Percentiles rank a stretch among this genome's conserved stretches.
These are phyloP conservation scores for Drosophila emarginata DNA, from an alignment of 2,888 invertebrate species.

Conservation along the genomic window DNA sequence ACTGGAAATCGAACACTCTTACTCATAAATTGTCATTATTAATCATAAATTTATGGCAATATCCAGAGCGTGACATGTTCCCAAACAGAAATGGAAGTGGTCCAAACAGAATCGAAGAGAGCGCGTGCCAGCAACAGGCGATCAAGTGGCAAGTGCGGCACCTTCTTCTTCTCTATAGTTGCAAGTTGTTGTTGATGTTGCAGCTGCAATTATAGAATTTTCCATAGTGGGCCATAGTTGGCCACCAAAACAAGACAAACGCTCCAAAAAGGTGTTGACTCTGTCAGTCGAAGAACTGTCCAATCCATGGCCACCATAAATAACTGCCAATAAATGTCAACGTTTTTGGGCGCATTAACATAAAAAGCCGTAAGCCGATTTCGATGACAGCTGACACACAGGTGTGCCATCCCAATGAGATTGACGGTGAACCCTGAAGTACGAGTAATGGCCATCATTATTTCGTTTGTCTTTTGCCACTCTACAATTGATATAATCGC, in stretches of 20 bases:
- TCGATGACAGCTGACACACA: slow-evolving; percentile 61
- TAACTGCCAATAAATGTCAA: slow-evolving; percentile 75
- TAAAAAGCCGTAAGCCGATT: slow-evolving; percentile 66
- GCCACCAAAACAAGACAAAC: slow-evolving; percentile 45
- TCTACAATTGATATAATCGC: slow-evolving; percentile 70
- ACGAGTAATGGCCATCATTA: slow-evolving; percentile 46
- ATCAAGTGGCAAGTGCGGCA: slow-evolving; percentile 19
- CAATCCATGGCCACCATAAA: slow-evolving; percentile 65
- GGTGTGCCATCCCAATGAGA: slow-evolving; percentile 21
- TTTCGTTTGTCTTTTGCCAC: slow-evolving; percentile 49
- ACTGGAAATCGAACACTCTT: slow-evolving; percentile 57
- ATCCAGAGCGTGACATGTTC: slow-evolving; percentile 44
- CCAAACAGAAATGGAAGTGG: slow-evolving; percentile 33
- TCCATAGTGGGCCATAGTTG: slow-evolving; percentile 64
- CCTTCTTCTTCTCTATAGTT: slow-evolving; percentile 63
- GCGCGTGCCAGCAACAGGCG: slow-evolving; percentile 22
- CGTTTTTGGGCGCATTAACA: slow-evolving; percentile 74
- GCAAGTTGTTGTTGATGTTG: slow-evolving; percentile 46
- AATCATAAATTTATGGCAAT: slow-evolving; percentile 67
- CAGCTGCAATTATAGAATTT: slow-evolving; percentile 67
- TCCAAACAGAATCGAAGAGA: slow-evolving; percentile 2
- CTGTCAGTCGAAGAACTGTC: slow-evolving; percentile 17
- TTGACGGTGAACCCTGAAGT: slow-evolving; percentile 7
- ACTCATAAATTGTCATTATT: slow-evolving; percentile 74
- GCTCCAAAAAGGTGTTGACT: slow-evolving; percentile 54